Base-by-base conservation (phyloP, 1,140 invertebrate species). In the Drosophila albomicans region DNA sequence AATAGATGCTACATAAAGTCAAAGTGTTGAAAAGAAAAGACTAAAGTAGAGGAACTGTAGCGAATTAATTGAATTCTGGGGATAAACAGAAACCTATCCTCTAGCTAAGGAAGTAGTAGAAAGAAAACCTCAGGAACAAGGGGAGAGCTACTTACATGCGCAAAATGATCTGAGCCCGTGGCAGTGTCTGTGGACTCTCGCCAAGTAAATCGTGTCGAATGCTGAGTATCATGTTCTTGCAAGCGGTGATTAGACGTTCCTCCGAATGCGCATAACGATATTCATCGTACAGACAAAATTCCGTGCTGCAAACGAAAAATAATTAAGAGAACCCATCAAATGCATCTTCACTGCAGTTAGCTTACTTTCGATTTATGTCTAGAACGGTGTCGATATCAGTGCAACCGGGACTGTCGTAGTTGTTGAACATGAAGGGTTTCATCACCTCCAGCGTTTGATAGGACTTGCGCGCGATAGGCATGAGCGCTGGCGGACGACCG, bases 341-440 rank as follows among this genome's bases (percentile, higher is more conserved):
- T 32, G 5, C 1, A 7, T 32, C 30, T 32, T 32, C 7, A 7
- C 7, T 2, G 28, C 15, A 10, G 7, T 20, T 38, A 16, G 30
- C 67, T 43, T 52, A 88, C 84, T 62, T 54, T 8, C 13, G 16
- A n/a, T 46, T 66, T 5, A 32, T 6, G 2, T 51, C 4, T 7
- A 67, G 8, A 3, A 89, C 5, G 11, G 28, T 8, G 7, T 78
- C 8, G 1, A 52, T 16, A 6, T 81, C 38, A 0, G 81, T 81
- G 1, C 62, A n/a, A 0, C 91, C 91, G 0, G 77, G 52, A 66
- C 91, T 91, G 1, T 77, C 70, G 28, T 80, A 91, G 16, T 79
- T 84, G 56, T 92, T 92, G 45, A 91, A 86, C 76, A 92, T 62
- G n/a, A 92, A 92, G 1, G 91, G 91, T 20, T 89, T 54, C 88